These are phyloP conservation scores for Coptotermes formosanus DNA, from an alignment of 1,140 invertebrate species.

Conservation along the genomic window DNA sequence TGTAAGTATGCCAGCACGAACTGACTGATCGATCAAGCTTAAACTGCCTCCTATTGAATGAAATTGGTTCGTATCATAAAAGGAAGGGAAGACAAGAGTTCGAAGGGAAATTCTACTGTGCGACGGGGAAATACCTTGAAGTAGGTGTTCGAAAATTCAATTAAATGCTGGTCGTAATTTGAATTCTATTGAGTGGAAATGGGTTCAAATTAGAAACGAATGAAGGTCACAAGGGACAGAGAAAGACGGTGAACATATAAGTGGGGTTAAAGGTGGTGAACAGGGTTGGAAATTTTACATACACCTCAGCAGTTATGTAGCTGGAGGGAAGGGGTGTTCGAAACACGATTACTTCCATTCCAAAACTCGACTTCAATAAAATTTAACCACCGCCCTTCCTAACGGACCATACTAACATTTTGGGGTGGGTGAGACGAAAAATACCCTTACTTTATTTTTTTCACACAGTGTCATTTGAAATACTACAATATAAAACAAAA, in stretches of 20 bases:
- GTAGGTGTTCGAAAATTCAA: conserved; percentile 12
- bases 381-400: neutral
- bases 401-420: neutral
- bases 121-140: neutral
- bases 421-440: neutral
- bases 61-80: neutral
- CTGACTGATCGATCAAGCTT: too few species aligned
- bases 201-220: conserved; percentile 1
- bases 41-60: too few species aligned
- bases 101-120: neutral
- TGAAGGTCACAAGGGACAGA: conserved; percentile 3
- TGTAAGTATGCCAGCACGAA: too few species aligned
- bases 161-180: conserved; percentile 11
- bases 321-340: neutral
- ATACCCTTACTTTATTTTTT: neutral
- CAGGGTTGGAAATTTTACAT: neutral
- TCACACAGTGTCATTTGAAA: neutral
- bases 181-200: conserved; percentile 19
- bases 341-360: conserved; percentile 3
- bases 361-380: neutral
- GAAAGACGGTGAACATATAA: neutral
- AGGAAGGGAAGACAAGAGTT: neutral
- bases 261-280: neutral
- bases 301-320: neutral
- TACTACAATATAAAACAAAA: too few species aligned